Evolutionary conservation across 2,797 vertebrate species (phyloP).

Genomic region (Anguilla marmorata): DNA sequence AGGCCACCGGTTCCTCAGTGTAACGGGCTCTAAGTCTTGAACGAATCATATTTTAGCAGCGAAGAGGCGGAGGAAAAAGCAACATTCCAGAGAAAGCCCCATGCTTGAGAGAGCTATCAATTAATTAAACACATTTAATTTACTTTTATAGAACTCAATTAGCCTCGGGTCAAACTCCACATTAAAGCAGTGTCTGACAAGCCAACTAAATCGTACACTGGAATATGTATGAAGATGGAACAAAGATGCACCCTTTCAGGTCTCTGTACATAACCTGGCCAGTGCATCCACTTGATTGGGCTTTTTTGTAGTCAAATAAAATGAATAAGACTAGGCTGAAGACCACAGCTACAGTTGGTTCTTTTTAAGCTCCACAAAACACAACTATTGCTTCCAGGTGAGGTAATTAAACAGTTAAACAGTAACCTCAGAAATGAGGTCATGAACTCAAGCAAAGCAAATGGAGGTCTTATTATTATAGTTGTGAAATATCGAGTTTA

Average conservation of each 20-base stretch:
- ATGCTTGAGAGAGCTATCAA: neutral
- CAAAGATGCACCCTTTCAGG: neutral
- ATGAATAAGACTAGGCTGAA: neutral
- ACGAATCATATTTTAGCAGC: neutral
- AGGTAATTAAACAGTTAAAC: constrained; percentile 2
- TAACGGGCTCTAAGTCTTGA: neutral
- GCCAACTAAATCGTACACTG: neutral
- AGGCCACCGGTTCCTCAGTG: neutral
- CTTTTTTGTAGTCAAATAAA: neutral
- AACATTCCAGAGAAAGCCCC: neutral
- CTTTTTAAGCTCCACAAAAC: neutral
- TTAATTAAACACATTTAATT: constrained; percentile 2
- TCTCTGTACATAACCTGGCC: neutral
- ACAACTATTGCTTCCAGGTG: neutral
- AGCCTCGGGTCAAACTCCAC: neutral
- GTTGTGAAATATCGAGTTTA: neutral
- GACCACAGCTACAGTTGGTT: neutral
- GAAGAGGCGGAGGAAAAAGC: neutral
- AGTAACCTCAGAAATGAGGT: neutral
- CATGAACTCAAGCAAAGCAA: neutral
- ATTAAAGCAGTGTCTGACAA: neutral
- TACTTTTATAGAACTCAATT: neutral
- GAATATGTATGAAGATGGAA: neutral
- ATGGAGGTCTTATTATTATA: neutral
- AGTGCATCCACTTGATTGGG: neutral